Evolutionary conservation across 1,140 invertebrate genomes (phyloP), one percentile per base, ranked within the genome.

Genomic region (Drosophila busckii): DNA sequence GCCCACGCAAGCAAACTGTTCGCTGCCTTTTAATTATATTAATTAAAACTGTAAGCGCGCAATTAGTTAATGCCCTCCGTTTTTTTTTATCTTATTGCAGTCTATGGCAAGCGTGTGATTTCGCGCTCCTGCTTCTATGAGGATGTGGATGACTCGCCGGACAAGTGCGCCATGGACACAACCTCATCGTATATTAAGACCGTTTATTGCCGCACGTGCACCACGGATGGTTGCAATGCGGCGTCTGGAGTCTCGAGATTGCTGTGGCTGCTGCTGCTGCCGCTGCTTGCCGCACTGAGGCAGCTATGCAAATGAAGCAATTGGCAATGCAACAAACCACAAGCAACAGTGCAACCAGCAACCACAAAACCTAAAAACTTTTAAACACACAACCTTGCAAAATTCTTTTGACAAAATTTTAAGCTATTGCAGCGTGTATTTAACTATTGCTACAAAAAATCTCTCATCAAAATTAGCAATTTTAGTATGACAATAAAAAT

Each of bases 171-270:
- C 23, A 84, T 73, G 40, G 83, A 82, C 35, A 84, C 76, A 9
- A 83, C 82, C 23, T 87, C 86, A n/a, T 87, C 86, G 9, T 87
- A 87, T 42, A 85, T 86, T 8, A 87, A 86, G 60, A 87, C 84
- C 22, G 56, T 85, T 23, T 87, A 68, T 31, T 87, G 86, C 69
- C 73, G 78, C 61, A 87, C 86, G n/a, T 87, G 86, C 60, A 80
- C 65, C 53, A 84, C 69, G 15, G 86, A 87, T 31, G 86, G 86
- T 0, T 87, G 86, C 60, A 87, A 87, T 38, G 66, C 71, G 13
- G 69, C 65, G 16, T 40, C 49, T 0, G 63, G 65, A 4, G 45
- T 68, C 15, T 31, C 60, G 5, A 54, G 54, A 7, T 40, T 67
- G 26, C 2, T 68, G 38, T 37, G 37, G 0, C 42, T 80, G 5